Evolutionary conservation across 2,888 invertebrate species (phyloP), one percentile per base, ranked within the genome.

Genomic region (Amblyjoppa proteus): DNA sequence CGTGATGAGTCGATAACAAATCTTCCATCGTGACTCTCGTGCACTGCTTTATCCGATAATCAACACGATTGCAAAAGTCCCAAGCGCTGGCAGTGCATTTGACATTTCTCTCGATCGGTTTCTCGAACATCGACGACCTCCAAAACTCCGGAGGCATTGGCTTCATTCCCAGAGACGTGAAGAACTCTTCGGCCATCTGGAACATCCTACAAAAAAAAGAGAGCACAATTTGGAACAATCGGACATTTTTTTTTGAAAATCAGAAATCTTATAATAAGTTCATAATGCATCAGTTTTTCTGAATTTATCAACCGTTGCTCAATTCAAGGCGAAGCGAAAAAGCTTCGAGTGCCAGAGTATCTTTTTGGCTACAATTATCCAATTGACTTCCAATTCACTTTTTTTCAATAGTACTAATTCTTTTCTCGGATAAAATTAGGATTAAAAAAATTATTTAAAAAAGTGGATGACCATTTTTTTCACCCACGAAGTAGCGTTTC

Each of bases 1-100:
- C 97, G 89, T 97, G 97, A 91, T 98, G 97, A 0, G 97, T 96
- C 0, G 97, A 96, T 31, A 97, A 94, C 56, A 98, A 94, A 92
- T 97, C 97, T 20, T 97, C 96, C 96, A 97, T 96, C 4, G 96
- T 96, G 5, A 97, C 96, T 91, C 96, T 96, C 0, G 97, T 97
- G 92, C 98, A 98, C 92, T 97, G 97, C 89, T 97, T 98, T 85
- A 98, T 97, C 90, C 98, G 96, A 92, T 96, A 98, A 93, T 98
- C 98, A 25, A 97, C 95, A 90, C 96, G 95, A 91, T 98, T 97
- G 91, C 97, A 97, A 94, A 98, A 97, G 93, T 98, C 98, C 98
- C 98, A 98, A 0, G 98, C 97, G 84, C 97, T 97, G 0, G 97
- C 96, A 0, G 96, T 96, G 90, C 97, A 97, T 88, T 97, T 96